These are phyloP conservation scores for Rhinogobius similis DNA, from an alignment of 2,113 vertebrate species.

Conservation along the genomic window DNA sequence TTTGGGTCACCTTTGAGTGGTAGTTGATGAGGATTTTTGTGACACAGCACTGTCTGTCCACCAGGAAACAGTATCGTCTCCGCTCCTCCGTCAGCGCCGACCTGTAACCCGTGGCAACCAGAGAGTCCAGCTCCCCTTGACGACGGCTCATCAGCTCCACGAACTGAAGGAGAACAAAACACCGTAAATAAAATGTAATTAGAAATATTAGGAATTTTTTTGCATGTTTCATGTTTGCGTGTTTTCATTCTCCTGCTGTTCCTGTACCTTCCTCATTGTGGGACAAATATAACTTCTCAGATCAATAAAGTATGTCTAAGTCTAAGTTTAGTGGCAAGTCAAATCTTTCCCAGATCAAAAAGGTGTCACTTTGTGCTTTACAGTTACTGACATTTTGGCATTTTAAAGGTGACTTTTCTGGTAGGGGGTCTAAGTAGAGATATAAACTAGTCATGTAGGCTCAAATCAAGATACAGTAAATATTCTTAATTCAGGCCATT, in stretches of 20 bases:
- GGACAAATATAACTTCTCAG: no score
- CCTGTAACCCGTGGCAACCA: slow-evolving; percentile 83
- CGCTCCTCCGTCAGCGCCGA: slow-evolving; percentile 84
- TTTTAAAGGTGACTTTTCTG: no score
- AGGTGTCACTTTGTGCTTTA: no score
- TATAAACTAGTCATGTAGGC: no score
- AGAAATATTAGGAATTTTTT: not conserved
- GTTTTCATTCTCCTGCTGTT: no score
- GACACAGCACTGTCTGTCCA: slow-evolving; percentile 85
- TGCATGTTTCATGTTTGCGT: no score
- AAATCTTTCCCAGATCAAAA: no score
- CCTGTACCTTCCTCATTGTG: no score
- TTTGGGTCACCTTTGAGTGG: slow-evolving; percentile 80
- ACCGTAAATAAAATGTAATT: not conserved
- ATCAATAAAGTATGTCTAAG: no score
- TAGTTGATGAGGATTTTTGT: slow-evolving; percentile 85
- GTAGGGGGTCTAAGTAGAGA: no score
- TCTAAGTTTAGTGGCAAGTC: no score
- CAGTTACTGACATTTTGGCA: no score
- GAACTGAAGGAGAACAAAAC: slow-evolving; percentile 66
- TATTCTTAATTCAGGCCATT: not conserved
- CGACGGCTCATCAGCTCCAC: slow-evolving; percentile 86
- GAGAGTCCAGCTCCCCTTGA: slow-evolving; percentile 81
- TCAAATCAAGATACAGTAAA: not conserved
- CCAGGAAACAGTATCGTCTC: slow-evolving; percentile 84